Evolutionary conservation across 2,113 vertebrate species (phyloP).

Genomic region (Sula dactylatra): DNA sequence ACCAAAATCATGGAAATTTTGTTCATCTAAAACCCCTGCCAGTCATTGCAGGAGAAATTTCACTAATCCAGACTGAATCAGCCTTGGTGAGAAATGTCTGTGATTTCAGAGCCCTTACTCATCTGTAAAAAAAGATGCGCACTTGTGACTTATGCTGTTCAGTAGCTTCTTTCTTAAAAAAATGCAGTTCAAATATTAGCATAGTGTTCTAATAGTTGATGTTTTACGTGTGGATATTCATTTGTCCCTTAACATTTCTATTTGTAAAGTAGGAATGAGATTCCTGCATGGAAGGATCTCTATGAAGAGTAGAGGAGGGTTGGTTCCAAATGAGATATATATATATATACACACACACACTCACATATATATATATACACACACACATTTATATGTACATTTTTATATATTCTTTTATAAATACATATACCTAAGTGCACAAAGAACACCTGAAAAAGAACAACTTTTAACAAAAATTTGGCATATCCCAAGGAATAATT

Average conservation of each 20-base stretch:
- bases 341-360: neutral
- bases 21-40: neutral
- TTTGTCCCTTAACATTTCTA: neutral
- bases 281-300: neutral
- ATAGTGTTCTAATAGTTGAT: neutral
- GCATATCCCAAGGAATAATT: neutral
- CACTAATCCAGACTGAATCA: neutral
- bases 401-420: neutral
- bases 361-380: accelerated
- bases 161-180: neutral
- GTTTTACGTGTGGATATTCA: neutral
- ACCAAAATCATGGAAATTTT: neutral
- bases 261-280: neutral
- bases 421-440: neutral
- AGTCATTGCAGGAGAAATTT: neutral
- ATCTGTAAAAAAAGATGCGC: neutral
- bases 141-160: neutral
- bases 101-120: neutral
- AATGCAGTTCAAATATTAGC: neutral
- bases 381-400: neutral
- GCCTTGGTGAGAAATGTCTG: neutral
- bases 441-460: neutral
- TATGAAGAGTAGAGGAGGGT: neutral
- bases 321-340: neutral
- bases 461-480: neutral